Conservation (phyloP, 2,888 invertebrate species). For the Hemithea aestivaria region DNA sequence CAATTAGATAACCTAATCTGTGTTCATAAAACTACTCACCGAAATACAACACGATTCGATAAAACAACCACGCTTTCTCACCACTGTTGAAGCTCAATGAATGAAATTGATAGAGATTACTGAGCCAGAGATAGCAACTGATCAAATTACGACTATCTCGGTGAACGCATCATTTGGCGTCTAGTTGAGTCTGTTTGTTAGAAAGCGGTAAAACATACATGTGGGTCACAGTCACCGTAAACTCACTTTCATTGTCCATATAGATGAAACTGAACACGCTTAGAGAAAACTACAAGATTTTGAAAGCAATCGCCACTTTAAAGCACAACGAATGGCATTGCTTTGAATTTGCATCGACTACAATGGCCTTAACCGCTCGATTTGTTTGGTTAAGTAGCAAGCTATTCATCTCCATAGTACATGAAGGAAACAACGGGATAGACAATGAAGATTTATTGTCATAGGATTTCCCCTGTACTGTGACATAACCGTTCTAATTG, state of each 20-base stretch:
- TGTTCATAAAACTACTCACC: not conserved
- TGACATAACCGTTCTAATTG: slow-evolving; percentile 26
- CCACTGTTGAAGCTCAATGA: slow-evolving; percentile 19
- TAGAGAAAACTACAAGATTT: not conserved
- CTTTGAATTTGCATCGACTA: too few species aligned
- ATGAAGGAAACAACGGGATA: slow-evolving; percentile 16
- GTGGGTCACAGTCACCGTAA: slow-evolving; percentile 13
- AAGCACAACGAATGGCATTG: too few species aligned
- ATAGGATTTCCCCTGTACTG: slow-evolving; percentile 24
- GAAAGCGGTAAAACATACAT: slow-evolving; percentile 23
- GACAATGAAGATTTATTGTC: slow-evolving; percentile 23
- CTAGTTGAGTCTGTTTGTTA: slow-evolving; percentile 6
- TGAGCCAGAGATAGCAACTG: slow-evolving; percentile 19
- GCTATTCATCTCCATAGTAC: slow-evolving; percentile 4
- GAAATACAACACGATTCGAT: slow-evolving; percentile 9
- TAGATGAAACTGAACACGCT: slow-evolving; percentile 19
- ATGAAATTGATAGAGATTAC: slow-evolving; percentile 23
- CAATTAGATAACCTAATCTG: slow-evolving; percentile 13
- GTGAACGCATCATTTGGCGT: slow-evolving; percentile 9
- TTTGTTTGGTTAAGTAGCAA: not conserved
- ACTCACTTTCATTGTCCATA: slow-evolving; percentile 23
- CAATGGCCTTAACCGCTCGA: not conserved
- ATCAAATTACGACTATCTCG: slow-evolving; percentile 17
- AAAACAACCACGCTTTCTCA: slow-evolving; percentile 18
- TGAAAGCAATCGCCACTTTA: too few species aligned